phyloP scores from a whole-genome alignment of 2,113 vertebrate genomes.

The Triplophysa siluroides region DNA sequence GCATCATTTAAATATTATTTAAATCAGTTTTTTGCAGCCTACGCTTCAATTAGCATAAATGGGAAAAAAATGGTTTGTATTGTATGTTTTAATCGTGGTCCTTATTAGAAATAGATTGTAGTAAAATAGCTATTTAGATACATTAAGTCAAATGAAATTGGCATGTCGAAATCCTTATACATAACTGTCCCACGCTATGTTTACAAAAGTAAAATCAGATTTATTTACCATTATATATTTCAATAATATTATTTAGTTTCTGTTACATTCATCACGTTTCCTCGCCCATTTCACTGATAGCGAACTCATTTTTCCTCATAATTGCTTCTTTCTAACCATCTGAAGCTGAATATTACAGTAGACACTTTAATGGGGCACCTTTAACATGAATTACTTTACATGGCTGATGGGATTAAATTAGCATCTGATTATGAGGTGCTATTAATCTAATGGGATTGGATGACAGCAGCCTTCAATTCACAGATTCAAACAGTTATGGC shows the following conservation, averaged over 20 bases:
- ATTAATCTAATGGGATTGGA: slow-evolving; percentile 69
- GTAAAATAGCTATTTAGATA: too few species aligned
- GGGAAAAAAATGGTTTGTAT: too few species aligned
- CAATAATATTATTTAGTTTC: too few species aligned
- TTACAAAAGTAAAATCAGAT: too few species aligned
- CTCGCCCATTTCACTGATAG: neutral
- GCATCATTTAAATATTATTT: neutral
- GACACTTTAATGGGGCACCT: slow-evolving; percentile 73
- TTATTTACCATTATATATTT: too few species aligned
- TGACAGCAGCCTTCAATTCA: slow-evolving; percentile 72
- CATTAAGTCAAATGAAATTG: too few species aligned
- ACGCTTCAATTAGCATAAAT: too few species aligned
- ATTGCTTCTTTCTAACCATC: slow-evolving; percentile 70
- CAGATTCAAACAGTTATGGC: slow-evolving; percentile 57
- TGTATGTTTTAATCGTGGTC: too few species aligned
- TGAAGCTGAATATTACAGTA: slow-evolving; percentile 70
- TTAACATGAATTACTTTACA: slow-evolving; percentile 74
- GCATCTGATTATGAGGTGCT: slow-evolving; percentile 67
- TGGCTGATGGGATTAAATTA: slow-evolving; percentile 73
- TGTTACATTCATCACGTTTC: neutral
- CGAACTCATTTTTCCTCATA: slow-evolving; percentile 67
- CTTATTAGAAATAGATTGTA: too few species aligned
- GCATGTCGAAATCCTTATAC: too few species aligned
- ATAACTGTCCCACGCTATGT: too few species aligned
- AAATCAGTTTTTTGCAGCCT: too few species aligned